These are phyloP conservation scores for Synanthedon tipuliformis DNA, from an alignment of 2,888 invertebrate genomes.

Conservation along the genomic window DNA sequence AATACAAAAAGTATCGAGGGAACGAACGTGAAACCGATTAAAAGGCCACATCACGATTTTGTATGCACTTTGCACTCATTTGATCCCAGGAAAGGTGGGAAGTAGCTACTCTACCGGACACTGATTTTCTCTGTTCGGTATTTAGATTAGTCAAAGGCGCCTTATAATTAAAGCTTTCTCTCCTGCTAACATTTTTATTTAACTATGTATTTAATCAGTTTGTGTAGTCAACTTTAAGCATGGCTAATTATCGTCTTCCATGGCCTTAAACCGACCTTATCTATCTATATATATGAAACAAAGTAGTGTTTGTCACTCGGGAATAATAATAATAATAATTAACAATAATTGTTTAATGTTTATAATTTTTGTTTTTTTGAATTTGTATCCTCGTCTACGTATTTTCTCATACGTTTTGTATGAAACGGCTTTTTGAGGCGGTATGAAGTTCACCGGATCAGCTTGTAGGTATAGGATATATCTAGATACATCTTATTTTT, in stretches of 20 bases:
- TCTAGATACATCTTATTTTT: neutral
- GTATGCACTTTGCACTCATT: conserved; percentile 70
- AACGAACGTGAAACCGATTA: conserved; percentile 69
- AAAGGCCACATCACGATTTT: conserved; percentile 69
- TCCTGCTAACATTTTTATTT: neutral
- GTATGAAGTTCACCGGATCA: no score
- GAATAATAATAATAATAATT: no score
- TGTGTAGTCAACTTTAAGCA: neutral
- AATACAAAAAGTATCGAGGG: conserved; percentile 66
- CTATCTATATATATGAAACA: neutral
- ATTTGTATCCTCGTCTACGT: no score
- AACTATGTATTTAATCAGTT: neutral
- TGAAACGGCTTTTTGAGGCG: no score
- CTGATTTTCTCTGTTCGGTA: conserved; percentile 46
- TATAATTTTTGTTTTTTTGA: no score
- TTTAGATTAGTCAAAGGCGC: conserved; percentile 44
- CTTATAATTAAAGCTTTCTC: conserved; percentile 45
- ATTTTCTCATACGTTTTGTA: no score
- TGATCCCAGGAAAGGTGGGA: conserved; percentile 37
- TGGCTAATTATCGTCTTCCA: no score
- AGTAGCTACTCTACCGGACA: conserved; percentile 40
- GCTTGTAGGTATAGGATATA: no score
- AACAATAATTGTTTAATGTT: no score
- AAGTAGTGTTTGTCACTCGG: no score
- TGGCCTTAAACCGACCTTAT: no score